Evolutionary conservation across 2,888 invertebrate species (phyloP).

Genomic region (Hermodice carunculata): DNA sequence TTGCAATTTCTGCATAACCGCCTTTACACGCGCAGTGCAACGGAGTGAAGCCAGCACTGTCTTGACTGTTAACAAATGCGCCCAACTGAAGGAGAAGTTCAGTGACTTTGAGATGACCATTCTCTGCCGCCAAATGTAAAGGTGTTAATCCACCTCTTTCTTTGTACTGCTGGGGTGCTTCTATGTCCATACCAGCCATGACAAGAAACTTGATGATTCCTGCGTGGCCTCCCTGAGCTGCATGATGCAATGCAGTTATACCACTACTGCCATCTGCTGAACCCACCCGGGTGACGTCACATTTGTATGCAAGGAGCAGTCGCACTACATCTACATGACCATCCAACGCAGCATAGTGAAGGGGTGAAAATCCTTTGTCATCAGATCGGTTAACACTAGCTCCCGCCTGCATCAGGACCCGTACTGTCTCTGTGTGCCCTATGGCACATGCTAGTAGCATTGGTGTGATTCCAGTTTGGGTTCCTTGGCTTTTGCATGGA

Average conservation of each 20-base stretch:
- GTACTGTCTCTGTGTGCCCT: constrained; percentile 31
- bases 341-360: constrained; percentile 39
- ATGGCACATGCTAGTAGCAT: constrained; percentile 38
- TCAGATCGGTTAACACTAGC: constrained; percentile 31
- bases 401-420: constrained; percentile 28
- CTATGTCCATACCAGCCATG: constrained; percentile 32
- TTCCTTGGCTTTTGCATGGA: constrained; percentile 29
- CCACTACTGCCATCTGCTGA: constrained; percentile 28
- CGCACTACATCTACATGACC: constrained; percentile 37
- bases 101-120: constrained; percentile 42
- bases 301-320: constrained; percentile 31
- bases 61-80: constrained; percentile 47
- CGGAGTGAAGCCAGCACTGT: constrained; percentile 45
- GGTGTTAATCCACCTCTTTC: constrained; percentile 36
- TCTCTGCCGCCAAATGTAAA: constrained; percentile 41
- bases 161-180: constrained; percentile 25
- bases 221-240: constrained; percentile 37
- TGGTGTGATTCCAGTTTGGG: constrained; percentile 29
- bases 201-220: constrained; percentile 36
- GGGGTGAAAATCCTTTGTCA: constrained; percentile 33
- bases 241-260: constrained; percentile 36
- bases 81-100: constrained; percentile 45
- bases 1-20: constrained; percentile 32
- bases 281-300: constrained; percentile 17
- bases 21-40: constrained; percentile 44